Conservation (phyloP, 2,113 vertebrate species). For the Dromas ardeola region DNA sequence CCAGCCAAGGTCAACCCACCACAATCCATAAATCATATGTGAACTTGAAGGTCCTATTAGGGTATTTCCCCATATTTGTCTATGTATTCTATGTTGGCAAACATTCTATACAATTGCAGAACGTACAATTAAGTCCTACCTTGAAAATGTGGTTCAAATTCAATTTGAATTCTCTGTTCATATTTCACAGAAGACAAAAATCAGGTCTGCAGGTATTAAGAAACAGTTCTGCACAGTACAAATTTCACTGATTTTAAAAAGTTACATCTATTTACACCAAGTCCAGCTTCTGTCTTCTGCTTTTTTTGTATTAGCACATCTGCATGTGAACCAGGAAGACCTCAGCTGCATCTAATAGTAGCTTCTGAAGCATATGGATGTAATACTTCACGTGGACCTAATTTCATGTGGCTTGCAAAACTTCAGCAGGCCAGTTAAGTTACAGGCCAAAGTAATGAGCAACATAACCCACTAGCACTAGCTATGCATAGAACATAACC, state of each 20-base stretch:
- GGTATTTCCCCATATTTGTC: neutral
- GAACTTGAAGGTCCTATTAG: neutral
- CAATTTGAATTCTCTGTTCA: neutral
- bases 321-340: neutral
- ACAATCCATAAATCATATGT: neutral
- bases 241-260: neutral
- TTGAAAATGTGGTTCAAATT: neutral
- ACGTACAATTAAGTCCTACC: neutral
- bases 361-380: neutral
- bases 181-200: neutral
- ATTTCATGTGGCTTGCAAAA: constrained; percentile 2
- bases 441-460: neutral
- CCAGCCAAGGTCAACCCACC: neutral
- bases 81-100: neutral
- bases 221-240: neutral
- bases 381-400: neutral
- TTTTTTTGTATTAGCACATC: neutral
- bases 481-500: neutral
- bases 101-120: neutral
- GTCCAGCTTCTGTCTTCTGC: neutral
- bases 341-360: neutral
- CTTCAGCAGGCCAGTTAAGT: neutral
- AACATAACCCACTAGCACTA: neutral
- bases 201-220: neutral
- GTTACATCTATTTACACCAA: neutral